Evolutionary conservation across 1,140 invertebrate species (phyloP).

Genomic region (Drepana arcuata): DNA sequence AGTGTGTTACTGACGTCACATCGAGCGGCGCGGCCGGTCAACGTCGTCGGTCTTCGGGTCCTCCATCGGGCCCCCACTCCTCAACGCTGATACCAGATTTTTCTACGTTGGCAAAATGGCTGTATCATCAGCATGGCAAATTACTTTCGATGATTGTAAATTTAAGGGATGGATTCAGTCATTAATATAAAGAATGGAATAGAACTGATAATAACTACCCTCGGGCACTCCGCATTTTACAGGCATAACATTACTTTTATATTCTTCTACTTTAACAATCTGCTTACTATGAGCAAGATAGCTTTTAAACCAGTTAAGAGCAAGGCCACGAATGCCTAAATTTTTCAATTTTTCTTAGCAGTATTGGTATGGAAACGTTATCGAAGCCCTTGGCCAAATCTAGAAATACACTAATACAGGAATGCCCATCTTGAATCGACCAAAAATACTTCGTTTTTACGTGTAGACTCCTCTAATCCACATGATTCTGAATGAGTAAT

Average conservation of each 20-base stretch:
- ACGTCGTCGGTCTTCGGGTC: too few species aligned
- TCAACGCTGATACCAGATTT: background rate
- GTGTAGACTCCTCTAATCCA: too few species aligned
- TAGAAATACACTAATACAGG: background rate
- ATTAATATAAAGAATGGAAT: background rate
- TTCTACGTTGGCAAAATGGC: background rate
- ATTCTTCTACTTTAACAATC: background rate
- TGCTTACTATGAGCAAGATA: background rate
- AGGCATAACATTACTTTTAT: background rate
- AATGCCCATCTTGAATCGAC: background rate
- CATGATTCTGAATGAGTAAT: too few species aligned
- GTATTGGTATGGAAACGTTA: background rate
- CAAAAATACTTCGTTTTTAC: too few species aligned
- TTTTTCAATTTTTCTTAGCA: background rate
- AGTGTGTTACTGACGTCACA: too few species aligned
- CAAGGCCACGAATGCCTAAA: background rate
- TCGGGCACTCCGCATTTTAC: background rate
- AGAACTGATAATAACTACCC: background rate
- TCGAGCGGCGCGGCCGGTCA: too few species aligned
- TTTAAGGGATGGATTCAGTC: background rate
- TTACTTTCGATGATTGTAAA: background rate
- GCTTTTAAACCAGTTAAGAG: background rate
- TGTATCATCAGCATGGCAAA: background rate
- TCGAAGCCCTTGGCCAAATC: constrained; percentile 2
- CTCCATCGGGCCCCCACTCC: too few species aligned